These are phyloP conservation scores for Ornithoptera alexandrae DNA, from an alignment of 2,888 invertebrate species.

Conservation along the genomic window DNA sequence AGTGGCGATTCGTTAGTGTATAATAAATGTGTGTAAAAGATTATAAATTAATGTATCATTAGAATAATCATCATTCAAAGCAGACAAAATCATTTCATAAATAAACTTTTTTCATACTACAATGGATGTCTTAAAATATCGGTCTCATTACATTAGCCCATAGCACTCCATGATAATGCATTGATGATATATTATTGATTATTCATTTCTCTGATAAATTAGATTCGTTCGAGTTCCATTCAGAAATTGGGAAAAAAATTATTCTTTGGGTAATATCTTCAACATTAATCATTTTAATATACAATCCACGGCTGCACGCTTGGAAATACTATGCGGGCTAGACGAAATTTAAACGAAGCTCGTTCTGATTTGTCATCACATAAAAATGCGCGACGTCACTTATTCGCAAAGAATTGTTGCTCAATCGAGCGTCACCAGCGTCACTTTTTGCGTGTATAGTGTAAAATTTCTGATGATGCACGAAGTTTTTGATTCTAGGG, in stretches of 20 bases:
- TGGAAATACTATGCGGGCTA: conserved; percentile 38
- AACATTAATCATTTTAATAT: conserved; percentile 23
- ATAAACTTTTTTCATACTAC: neutral
- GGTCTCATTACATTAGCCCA: conserved; percentile 9
- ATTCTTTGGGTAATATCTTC: conserved; percentile 27
- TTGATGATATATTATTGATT: conserved; percentile 10
- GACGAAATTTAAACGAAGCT: conserved; percentile 36
- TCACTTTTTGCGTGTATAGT: neutral
- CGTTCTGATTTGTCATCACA: conserved; percentile 39
- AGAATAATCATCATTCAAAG: too few species aligned
- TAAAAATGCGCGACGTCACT: conserved; percentile 29
- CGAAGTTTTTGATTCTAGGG: too few species aligned
- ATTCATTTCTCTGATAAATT: conserved; percentile 20
- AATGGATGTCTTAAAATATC: neutral
- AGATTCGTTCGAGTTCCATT: conserved; percentile 11
- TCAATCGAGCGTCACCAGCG: conserved; percentile 23
- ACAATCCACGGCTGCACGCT: conserved; percentile 31
- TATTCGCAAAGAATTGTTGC: conserved; percentile 31
- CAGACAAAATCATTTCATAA: neutral
- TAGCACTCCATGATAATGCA: conserved; percentile 7
- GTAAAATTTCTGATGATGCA: neutral
- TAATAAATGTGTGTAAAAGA: too few species aligned
- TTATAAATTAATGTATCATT: too few species aligned
- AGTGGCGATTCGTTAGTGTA: too few species aligned
- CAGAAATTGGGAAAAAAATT: conserved; percentile 9